phyloP scores from a whole-genome alignment of 2,888 invertebrate species.

The Julus scandinavius region DNA sequence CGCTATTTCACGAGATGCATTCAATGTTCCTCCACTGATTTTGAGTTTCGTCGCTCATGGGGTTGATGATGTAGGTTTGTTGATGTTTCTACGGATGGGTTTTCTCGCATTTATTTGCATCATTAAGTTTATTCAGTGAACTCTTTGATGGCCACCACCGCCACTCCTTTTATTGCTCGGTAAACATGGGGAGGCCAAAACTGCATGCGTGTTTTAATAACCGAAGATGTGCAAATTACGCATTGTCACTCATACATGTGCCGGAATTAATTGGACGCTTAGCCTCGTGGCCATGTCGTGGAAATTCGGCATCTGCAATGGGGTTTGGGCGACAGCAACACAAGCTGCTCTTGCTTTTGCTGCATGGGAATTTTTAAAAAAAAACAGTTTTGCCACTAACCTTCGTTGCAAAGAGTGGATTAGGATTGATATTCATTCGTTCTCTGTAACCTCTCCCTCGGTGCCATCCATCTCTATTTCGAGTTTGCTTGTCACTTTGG shows the following conservation, averaged over 20 bases:
- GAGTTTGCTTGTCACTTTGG: not conserved
- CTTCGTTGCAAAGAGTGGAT: not conserved
- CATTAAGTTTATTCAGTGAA: conserved; percentile 19
- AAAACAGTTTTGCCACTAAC: not conserved
- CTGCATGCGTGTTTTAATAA: conserved; percentile 4
- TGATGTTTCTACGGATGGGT: not conserved
- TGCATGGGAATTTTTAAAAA: not conserved
- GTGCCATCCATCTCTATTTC: conserved; percentile 39
- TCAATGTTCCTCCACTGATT: not conserved
- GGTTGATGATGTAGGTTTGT: not conserved
- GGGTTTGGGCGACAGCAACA: not conserved
- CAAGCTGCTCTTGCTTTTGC: not conserved
- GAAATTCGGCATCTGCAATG: conserved; percentile 30
- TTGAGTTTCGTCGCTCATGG: not conserved
- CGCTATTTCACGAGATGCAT: not conserved
- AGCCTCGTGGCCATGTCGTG: not conserved
- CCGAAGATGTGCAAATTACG: not conserved
- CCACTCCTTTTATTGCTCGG: not conserved
- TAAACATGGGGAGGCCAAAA: not conserved
- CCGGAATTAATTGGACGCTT: not conserved
- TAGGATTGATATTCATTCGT: conserved; percentile 5
- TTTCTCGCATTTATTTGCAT: conserved; percentile 31
- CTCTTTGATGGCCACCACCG: conserved; percentile 26
- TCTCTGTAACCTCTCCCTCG: conserved; percentile 33
- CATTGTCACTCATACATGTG: conserved; percentile 10